Evolutionary conservation across 2,888 invertebrate species (phyloP).

Genomic region (Acrobasis repandana): DNA sequence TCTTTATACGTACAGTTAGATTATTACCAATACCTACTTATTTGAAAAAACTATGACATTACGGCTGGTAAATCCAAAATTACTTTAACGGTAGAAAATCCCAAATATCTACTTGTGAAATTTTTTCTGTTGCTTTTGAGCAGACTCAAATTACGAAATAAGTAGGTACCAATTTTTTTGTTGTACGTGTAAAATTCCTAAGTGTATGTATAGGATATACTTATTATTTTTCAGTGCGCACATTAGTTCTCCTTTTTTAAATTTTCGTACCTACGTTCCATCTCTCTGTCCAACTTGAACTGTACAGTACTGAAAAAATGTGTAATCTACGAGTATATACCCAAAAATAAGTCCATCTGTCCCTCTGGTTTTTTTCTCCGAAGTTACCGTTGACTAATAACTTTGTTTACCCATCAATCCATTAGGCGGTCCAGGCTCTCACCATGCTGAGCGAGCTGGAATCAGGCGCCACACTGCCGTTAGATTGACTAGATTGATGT

Average conservation of each 20-base stretch:
- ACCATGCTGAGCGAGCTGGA: slow-evolving; percentile 32
- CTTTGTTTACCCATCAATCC: background rate
- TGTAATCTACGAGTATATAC: too few relatives aligned
- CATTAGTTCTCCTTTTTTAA: too few relatives aligned
- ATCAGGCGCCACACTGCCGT: slow-evolving; percentile 38
- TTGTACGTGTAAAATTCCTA: too few relatives aligned
- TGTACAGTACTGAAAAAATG: too few relatives aligned
- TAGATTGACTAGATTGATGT: slow-evolving; percentile 58
- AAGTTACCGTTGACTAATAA: background rate
- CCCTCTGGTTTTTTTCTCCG: background rate
- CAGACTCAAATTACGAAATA: too few relatives aligned
- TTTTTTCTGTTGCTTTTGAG: background rate
- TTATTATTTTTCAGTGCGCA: too few relatives aligned
- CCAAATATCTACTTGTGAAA: background rate
- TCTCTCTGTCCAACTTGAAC: too few relatives aligned
- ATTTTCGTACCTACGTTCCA: too few relatives aligned
- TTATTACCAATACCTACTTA: background rate
- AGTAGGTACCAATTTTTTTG: too few relatives aligned
- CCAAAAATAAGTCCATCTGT: too few relatives aligned
- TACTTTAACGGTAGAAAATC: background rate
- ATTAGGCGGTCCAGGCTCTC: background rate
- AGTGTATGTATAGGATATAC: too few relatives aligned
- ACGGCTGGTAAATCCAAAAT: background rate
- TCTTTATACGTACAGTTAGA: too few relatives aligned
- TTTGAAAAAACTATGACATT: background rate